phyloP scores from a whole-genome alignment of 2,113 vertebrate species.

The Indicator maculatus region DNA sequence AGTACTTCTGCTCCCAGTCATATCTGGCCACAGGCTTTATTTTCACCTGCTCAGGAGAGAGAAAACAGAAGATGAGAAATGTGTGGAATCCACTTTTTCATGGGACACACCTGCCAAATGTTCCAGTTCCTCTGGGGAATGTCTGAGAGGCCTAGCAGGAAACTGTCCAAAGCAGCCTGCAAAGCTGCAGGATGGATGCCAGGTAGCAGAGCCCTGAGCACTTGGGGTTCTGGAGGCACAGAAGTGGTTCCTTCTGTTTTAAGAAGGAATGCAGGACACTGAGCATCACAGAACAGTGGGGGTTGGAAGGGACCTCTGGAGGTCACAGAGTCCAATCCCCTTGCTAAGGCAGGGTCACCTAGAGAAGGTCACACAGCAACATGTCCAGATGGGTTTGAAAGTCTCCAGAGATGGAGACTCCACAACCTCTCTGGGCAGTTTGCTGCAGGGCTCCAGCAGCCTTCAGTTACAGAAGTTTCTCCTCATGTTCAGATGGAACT shows the following conservation, averaged over 20 bases:
- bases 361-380: too few relatives aligned
- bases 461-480: too few relatives aligned
- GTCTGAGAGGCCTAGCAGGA: background rate
- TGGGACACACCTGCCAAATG: background rate
- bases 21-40: constrained; percentile 98
- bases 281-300: too few relatives aligned
- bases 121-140: background rate
- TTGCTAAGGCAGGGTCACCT: too few relatives aligned
- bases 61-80: background rate
- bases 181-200: background rate
- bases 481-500: too few relatives aligned
- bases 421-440: too few relatives aligned
- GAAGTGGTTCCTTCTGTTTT: background rate
- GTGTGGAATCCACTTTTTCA: background rate
- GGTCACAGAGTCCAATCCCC: too few relatives aligned
- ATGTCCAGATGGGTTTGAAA: too few relatives aligned
- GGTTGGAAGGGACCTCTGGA: too few relatives aligned
- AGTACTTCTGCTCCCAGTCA: constrained; percentile 99
- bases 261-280: background rate
- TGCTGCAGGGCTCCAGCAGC: too few relatives aligned
- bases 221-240: background rate
- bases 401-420: too few relatives aligned
- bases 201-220: background rate
- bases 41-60: constrained; percentile 87
- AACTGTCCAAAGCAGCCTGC: background rate